Evolutionary conservation across 2,113 vertebrate species (phyloP).

Genomic region (Saccopteryx bilineata): DNA sequence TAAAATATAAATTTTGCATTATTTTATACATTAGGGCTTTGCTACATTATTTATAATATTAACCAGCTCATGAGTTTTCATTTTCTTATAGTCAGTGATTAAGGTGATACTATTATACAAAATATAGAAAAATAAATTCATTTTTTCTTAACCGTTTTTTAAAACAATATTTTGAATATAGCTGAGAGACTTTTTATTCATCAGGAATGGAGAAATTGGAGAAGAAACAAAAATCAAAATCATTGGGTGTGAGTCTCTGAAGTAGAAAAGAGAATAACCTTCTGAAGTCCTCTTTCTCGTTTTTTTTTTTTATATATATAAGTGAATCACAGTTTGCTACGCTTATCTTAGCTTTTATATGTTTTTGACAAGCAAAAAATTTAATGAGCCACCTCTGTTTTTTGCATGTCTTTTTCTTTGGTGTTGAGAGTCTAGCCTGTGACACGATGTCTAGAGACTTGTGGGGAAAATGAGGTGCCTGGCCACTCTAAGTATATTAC

Average conservation of each 20-base stretch:
- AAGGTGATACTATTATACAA: not conserved
- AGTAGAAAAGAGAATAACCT: not conserved
- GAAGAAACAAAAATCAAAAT: constrained; percentile 30
- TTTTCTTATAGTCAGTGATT: constrained; percentile 15
- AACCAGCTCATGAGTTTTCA: constrained; percentile 13
- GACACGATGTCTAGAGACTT: not conserved
- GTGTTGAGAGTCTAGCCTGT: not conserved
- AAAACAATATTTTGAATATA: constrained; percentile 24
- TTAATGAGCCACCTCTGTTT: not conserved
- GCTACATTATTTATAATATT: constrained; percentile 28
- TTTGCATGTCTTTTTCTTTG: not conserved
- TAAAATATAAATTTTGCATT: constrained; percentile 69
- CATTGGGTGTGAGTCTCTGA: not conserved
- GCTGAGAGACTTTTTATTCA: not conserved
- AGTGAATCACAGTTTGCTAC: not conserved
- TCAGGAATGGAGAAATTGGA: not conserved
- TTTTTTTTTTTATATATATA: not conserved
- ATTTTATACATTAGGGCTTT: constrained; percentile 23
- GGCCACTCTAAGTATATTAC: not conserved
- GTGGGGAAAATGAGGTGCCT: not conserved
- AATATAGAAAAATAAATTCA: not conserved
- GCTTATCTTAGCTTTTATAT: not conserved
- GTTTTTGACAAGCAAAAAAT: not conserved
- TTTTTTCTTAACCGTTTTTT: constrained; percentile 19
- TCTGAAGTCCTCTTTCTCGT: not conserved